A percentile compares a stretch with the other conserved stretches of the same genome.
Conservation (phyloP, 2,888 invertebrate species). For the Galeruca laticollis region DNA sequence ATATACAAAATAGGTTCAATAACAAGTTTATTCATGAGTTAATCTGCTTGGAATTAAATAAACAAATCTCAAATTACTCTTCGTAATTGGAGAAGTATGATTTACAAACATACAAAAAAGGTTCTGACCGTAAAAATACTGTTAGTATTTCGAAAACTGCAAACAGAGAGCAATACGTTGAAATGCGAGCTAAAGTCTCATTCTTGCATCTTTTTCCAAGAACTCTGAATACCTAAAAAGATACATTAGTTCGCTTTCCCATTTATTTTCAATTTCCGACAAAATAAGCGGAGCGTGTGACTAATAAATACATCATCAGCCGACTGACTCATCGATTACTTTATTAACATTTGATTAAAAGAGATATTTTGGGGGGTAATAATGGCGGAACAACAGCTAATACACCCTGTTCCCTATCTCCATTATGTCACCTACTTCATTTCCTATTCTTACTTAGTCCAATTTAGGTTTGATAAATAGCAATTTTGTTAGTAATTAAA, state of each 20-base stretch:
- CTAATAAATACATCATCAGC: slow-evolving; percentile 45
- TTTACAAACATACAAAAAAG: too few species aligned
- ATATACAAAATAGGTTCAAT: too few species aligned
- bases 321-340: slow-evolving; percentile 38
- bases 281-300: slow-evolving; percentile 39
- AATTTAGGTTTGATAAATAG: slow-evolving; percentile 41
- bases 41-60: too few species aligned
- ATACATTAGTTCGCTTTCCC: slow-evolving; percentile 67
- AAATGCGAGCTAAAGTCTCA: too few species aligned
- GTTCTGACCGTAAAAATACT: too few species aligned
- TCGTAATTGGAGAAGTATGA: too few species aligned
- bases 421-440: slow-evolving; percentile 43
- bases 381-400: slow-evolving; percentile 23
- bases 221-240: slow-evolving; percentile 56
- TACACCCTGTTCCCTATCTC: slow-evolving; percentile 19
- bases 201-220: neutral
- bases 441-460: slow-evolving; percentile 43
- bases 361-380: slow-evolving; percentile 34
- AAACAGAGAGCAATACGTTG: too few species aligned
- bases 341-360: slow-evolving; percentile 53
- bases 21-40: too few species aligned
- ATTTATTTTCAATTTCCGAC: slow-evolving; percentile 60
- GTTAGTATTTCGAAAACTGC: too few species aligned
- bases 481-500: slow-evolving; percentile 33
- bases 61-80: too few species aligned